These are phyloP conservation scores for Promerops cafer DNA, from an alignment of 2,113 vertebrate genomes.

Conservation along the genomic window DNA sequence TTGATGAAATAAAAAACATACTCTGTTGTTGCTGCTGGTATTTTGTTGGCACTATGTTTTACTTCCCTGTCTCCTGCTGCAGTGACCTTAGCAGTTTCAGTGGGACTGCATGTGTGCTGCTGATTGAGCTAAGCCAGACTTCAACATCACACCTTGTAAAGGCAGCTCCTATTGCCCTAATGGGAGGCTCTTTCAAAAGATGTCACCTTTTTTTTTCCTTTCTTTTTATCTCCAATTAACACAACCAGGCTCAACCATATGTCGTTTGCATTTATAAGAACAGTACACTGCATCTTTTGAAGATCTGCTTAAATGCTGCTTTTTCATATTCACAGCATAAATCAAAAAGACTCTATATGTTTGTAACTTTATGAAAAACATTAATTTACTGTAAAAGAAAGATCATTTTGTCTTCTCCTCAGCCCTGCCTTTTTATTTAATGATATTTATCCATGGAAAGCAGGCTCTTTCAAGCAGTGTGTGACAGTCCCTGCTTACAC, in stretches of 20 bases:
- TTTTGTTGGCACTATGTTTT: neutral
- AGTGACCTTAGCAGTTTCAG: neutral
- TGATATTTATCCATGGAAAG: neutral
- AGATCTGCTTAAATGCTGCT: neutral
- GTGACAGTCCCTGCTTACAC: neutral
- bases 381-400: neutral
- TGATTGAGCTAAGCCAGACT: conserved; percentile 18
- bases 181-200: conserved; percentile 5
- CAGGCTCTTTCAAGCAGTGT: neutral
- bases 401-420: neutral
- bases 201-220: neutral
- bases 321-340: neutral
- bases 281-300: neutral
- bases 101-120: neutral
- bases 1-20: neutral
- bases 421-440: neutral
- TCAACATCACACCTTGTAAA: conserved; percentile 28
- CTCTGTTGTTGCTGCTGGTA: neutral
- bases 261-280: neutral
- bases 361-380: neutral
- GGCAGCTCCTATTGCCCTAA: neutral
- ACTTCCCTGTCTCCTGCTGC: neutral
- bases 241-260: neutral
- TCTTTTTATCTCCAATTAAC: neutral
- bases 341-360: neutral